These are phyloP conservation scores for Drosophila dunni DNA, from an alignment of 1,140 invertebrate genomes.

Conservation along the genomic window DNA sequence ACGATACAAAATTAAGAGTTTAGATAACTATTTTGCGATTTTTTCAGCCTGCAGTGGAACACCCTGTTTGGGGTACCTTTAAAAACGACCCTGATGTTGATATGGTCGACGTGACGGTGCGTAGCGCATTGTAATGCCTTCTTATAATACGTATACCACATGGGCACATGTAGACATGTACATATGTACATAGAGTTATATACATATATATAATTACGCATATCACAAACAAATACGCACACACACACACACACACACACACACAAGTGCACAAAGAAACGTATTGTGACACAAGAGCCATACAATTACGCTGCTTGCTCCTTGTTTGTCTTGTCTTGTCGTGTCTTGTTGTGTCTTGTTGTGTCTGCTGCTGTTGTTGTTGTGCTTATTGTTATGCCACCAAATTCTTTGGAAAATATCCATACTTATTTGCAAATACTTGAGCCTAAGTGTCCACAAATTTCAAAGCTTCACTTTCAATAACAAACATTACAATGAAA, in stretches of 20 bases:
- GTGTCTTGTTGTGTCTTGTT: conserved; percentile 10
- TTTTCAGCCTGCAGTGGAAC: neutral
- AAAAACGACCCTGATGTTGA: conserved; percentile 61
- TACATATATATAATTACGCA: conserved; percentile 41
- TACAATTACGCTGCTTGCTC: conserved; percentile 61
- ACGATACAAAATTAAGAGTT: neutral
- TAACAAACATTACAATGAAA: conserved; percentile 2
- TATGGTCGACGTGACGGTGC: conserved; percentile 68
- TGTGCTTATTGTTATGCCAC: conserved; percentile 50
- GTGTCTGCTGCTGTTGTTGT: conserved; percentile 25
- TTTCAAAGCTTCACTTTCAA: conserved; percentile 8
- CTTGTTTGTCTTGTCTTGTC: conserved; percentile 52
- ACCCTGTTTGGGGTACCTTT: conserved; percentile 34
- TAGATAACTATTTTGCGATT: too few species aligned
- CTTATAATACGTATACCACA: conserved; percentile 32
- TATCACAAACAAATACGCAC: conserved; percentile 49
- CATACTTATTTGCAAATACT: conserved; percentile 65
- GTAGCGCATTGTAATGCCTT: conserved; percentile 41
- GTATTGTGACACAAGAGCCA: conserved; percentile 45
- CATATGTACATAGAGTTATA: conserved; percentile 21
- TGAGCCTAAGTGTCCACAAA: conserved; percentile 31
- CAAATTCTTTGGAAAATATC: conserved; percentile 62
- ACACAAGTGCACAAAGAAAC: conserved; percentile 3
- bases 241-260: conserved; percentile 11
- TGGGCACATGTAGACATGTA: conserved; percentile 23